phyloP scores from a whole-genome alignment of 2,113 vertebrate genomes.

The Condylura cristata region DNA sequence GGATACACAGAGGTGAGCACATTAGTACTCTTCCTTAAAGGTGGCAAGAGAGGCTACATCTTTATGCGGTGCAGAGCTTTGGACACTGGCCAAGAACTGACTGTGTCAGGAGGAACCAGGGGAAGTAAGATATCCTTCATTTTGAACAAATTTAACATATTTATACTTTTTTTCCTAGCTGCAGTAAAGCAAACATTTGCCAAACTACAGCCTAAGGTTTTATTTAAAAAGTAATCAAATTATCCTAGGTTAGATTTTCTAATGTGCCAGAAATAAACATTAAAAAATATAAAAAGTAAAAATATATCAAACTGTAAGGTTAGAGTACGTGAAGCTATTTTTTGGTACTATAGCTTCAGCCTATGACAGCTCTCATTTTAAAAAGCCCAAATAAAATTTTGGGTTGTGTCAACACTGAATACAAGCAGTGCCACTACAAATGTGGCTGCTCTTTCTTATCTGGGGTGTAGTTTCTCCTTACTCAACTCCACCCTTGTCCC shows the following conservation, averaged over 20 bases:
- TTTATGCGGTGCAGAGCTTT: not conserved
- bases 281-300: constrained; percentile 52
- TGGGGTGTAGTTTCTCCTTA: not conserved
- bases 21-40: not conserved
- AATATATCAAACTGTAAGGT: not conserved
- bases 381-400: constrained; percentile 19
- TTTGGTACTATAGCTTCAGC: constrained; percentile 12
- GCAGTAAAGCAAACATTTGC: constrained; percentile 35
- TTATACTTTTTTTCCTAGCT: constrained; percentile 40
- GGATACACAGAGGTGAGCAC: not conserved
- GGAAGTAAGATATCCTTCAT: not conserved
- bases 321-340: constrained; percentile 25
- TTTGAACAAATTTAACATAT: constrained; percentile 31
- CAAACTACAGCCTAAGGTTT: constrained; percentile 33
- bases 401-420: constrained; percentile 26
- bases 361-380: not conserved
- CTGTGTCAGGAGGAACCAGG: not conserved
- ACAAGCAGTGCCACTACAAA: not conserved
- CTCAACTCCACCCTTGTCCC: not conserved
- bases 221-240: constrained; percentile 38
- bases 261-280: constrained; percentile 17
- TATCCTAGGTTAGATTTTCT: constrained; percentile 11
- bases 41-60: not conserved
- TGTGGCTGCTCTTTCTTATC: constrained; percentile 29
- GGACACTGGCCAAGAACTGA: not conserved